Evolutionary conservation across 2,888 invertebrate species (phyloP).

Genomic region (Mycalesis mineus): DNA sequence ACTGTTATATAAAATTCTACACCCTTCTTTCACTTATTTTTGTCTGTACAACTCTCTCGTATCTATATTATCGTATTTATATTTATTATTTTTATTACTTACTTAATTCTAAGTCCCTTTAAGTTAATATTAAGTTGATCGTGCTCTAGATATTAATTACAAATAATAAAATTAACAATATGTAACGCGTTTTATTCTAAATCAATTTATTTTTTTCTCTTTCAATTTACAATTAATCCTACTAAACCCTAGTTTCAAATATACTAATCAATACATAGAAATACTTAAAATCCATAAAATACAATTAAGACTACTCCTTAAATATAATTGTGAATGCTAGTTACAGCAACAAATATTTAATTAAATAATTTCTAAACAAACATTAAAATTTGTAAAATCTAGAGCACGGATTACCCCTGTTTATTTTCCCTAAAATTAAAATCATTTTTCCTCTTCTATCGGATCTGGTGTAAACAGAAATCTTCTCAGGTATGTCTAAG

Average conservation of each 20-base stretch:
- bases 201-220: too few relatives aligned
- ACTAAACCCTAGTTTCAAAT: too few relatives aligned
- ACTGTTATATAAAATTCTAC: background rate
- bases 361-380: background rate
- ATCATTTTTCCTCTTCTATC: constrained; percentile 64
- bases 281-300: too few relatives aligned
- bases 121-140: constrained; percentile 25
- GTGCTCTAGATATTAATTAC: constrained; percentile 26
- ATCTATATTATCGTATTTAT: constrained; percentile 11
- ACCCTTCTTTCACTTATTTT: background rate
- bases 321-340: too few relatives aligned
- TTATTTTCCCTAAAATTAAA: constrained; percentile 45
- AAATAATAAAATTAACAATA: too few relatives aligned
- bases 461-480: constrained; percentile 75
- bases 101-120: constrained; percentile 24
- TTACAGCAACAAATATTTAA: background rate
- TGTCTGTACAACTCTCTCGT: background rate
- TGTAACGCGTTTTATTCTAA: too few relatives aligned
- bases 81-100: constrained; percentile 11
- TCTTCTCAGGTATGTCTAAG: constrained; percentile 74
- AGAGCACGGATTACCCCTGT: constrained; percentile 29
- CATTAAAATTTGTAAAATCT: constrained; percentile 11
- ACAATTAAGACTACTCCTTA: too few relatives aligned
- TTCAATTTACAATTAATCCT: too few relatives aligned
- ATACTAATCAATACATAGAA: too few relatives aligned